These are phyloP conservation scores for Chrysomallon squamiferum DNA, from an alignment of 1,140 invertebrate species.

Conservation along the genomic window DNA sequence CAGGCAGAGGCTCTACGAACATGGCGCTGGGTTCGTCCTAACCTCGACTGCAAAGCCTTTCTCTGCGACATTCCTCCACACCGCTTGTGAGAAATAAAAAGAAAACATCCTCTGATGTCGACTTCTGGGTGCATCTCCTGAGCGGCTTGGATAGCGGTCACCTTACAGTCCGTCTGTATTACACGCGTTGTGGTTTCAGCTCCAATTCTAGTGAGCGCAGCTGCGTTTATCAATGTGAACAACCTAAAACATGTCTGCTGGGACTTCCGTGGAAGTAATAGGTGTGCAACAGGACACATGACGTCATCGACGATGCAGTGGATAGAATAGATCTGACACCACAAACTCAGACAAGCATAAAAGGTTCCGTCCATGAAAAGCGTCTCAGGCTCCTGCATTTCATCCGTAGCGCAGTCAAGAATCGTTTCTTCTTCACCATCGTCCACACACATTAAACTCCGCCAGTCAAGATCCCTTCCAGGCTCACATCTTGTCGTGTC, in stretches of 20 bases:
- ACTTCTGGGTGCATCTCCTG: background rate
- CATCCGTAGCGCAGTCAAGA: constrained; percentile 7
- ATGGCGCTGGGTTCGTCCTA: background rate
- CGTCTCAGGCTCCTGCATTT: constrained; percentile 3
- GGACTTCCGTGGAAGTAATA: constrained; percentile 6
- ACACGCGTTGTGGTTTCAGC: background rate
- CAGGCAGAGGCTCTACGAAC: background rate
- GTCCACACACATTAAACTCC: background rate
- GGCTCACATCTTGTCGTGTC: no score
- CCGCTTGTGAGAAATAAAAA: no score
- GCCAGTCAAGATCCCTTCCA: background rate
- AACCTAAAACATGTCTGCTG: background rate
- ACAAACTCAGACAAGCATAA: constrained; percentile 11
- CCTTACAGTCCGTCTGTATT: constrained; percentile 2
- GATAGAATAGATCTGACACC: constrained; percentile 10
- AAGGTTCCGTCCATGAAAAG: constrained; percentile 15
- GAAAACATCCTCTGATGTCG: background rate
- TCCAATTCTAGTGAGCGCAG: constrained; percentile 1
- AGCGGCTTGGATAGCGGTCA: background rate
- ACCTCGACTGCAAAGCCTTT: no score
- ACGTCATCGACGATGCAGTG: constrained; percentile 4
- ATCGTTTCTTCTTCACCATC: constrained; percentile 3
- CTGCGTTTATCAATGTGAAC: background rate
- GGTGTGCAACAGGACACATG: constrained; percentile 16
- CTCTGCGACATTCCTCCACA: no score